Evolutionary conservation across 1,140 invertebrate genomes (phyloP), one percentile per base, ranked within the genome.

Genomic region (Bombus picipes): DNA sequence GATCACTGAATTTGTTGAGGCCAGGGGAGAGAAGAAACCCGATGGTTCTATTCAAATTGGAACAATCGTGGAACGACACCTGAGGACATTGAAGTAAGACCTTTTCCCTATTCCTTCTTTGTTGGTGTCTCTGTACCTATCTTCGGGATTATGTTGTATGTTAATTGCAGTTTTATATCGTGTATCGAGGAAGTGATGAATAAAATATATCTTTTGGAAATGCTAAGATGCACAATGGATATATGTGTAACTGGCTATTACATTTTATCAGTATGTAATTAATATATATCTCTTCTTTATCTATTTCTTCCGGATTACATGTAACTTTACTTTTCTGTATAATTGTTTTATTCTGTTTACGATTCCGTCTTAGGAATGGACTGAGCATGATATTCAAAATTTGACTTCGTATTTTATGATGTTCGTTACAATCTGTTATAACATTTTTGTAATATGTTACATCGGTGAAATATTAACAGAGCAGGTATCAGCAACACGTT

Each of bases 371-470:
- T 86, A 93, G 92, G 91, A 93, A 74, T 92, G 91, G 86, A 78
- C 75, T 22, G 57, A 82, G 32, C 80, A 70, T 15, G 85, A 78
- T 13, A 72, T 68, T 39, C 84, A 79, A 82, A 72, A 37, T 73
- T 41, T 88, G n/a, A 57, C 77, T 4, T 34, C 70, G 3, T 90
- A 81, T 78, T 73, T 57, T 59, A 71, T 89, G n/a, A 83, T 92
- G 65, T 59, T 91, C 5, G 41, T 88, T 28, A 92, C 92, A 8
- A 86, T 92, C 28, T 86, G 74, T 18, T 90, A 91, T 59, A 93
- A 93, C 82, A 90, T 93, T 79, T 93, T 92, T 72, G 83, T 91
- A 85, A 89, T 90, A 89, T 93, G 92, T 85, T 92, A 90, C 53
- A 89, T 93, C 76, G 91, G 92, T 15, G 91, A 93, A 85, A 75